Percentiles rank a stretch among this genome's conserved stretches.
These are phyloP conservation scores for Tridacna crocea DNA, from an alignment of 2,888 invertebrate genomes.

Conservation along the genomic window DNA sequence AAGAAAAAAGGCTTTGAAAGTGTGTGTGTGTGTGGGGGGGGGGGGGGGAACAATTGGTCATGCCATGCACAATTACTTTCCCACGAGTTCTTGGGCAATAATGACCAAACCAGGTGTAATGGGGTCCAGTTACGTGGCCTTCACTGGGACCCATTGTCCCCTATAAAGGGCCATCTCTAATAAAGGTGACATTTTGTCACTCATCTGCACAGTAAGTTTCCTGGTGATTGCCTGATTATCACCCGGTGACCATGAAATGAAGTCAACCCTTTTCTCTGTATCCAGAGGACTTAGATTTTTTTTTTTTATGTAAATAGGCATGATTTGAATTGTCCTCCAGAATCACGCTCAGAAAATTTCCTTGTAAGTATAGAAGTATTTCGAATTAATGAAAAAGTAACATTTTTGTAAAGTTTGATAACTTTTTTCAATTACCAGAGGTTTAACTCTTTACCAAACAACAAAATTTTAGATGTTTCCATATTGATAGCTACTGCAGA, in stretches of 20 bases:
- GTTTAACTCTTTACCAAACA: background rate
- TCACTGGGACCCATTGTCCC: slow-evolving; percentile 29
- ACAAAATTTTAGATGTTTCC: background rate
- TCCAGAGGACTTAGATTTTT: no score
- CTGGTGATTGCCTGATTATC: slow-evolving; percentile 26
- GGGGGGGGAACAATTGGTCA: slow-evolving; percentile 8
- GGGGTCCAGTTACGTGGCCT: slow-evolving; percentile 49
- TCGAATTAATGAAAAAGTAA: no score
- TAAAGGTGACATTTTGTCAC: slow-evolving; percentile 52
- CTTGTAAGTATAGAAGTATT: no score
- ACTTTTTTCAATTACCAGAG: background rate
- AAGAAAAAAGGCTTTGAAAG: no score
- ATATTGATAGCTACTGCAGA: background rate
- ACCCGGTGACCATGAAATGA: slow-evolving; percentile 25
- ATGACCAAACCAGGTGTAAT: slow-evolving; percentile 59
- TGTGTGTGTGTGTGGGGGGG: background rate
- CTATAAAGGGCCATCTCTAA: slow-evolving; percentile 29
- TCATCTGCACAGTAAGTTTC: slow-evolving; percentile 27
- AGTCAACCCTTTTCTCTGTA: background rate
- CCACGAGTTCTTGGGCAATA: slow-evolving; percentile 52
- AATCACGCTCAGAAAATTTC: no score
- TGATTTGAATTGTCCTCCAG: no score
- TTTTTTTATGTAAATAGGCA: no score
- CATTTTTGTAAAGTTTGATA: no score
- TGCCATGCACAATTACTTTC: slow-evolving; percentile 39